Conservation (phyloP, 2,113 vertebrate genomes). For the Cephalopholis sonnerati region DNA sequence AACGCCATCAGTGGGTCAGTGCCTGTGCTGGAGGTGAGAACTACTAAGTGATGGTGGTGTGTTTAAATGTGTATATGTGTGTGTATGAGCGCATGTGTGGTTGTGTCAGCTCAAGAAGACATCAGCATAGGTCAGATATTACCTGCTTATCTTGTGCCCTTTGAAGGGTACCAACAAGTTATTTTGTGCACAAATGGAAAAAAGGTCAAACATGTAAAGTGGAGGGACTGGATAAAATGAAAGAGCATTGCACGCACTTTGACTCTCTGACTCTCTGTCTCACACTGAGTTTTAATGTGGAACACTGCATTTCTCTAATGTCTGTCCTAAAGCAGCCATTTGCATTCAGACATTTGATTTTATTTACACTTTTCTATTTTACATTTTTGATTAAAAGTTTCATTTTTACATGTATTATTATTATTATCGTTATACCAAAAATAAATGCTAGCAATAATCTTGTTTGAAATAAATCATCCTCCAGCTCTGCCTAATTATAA, state of each 20-base stretch:
- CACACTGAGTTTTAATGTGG: not conserved
- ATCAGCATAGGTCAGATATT: not conserved
- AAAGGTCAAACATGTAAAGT: not conserved
- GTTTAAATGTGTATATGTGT: not conserved
- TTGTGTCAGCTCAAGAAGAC: not conserved
- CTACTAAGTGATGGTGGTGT: not conserved
- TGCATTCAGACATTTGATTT: not conserved
- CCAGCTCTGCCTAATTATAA: not conserved
- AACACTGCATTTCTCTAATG: not conserved
- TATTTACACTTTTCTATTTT: not conserved
- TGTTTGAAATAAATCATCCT: not conserved
- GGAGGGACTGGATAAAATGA: not conserved
- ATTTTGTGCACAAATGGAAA: not conserved
- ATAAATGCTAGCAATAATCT: not conserved
- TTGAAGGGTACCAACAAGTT: not conserved
- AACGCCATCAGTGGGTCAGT: not conserved
- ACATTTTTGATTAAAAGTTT: not conserved
- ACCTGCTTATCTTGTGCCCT: constrained; percentile 12
- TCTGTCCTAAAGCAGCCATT: too few species aligned
- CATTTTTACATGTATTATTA: not conserved
- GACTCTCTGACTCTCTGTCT: not conserved
- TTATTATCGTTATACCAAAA: not conserved
- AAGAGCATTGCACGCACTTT: not conserved
- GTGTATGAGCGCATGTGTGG: not conserved
- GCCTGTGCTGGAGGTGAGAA: not conserved